A percentile compares a stretch with the other conserved stretches of the same genome.
Conservation (phyloP, 2,113 vertebrate genomes). For the Anarhynchus alexandrinus region DNA sequence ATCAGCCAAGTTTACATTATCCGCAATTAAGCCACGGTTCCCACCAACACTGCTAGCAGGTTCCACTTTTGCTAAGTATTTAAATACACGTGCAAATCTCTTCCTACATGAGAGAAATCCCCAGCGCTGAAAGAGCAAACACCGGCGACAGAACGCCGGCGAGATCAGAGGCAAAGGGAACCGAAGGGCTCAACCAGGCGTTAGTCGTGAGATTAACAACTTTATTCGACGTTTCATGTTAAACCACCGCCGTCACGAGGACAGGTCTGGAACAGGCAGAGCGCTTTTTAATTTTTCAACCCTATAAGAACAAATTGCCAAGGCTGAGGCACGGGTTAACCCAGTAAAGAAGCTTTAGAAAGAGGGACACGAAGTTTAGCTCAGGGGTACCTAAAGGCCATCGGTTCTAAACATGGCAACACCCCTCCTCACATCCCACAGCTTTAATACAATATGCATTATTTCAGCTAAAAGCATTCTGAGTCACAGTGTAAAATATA, state of each 20-base stretch:
- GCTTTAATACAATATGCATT: neutral
- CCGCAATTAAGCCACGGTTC: neutral
- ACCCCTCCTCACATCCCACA: neutral
- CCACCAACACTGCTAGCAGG: neutral
- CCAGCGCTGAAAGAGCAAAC: neutral
- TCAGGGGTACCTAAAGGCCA: neutral
- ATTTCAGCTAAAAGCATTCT: neutral
- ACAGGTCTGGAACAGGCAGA: neutral
- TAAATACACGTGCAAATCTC: neutral
- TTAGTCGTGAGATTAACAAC: neutral
- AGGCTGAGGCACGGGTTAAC: neutral
- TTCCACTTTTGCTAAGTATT: neutral
- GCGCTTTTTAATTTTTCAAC: neutral
- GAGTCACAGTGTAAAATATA: neutral
- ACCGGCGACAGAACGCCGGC: rapidly evolving
- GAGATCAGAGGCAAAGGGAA: neutral
- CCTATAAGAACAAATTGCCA: neutral
- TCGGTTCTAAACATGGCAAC: neutral
- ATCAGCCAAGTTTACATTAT: neutral
- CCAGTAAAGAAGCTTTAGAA: neutral
- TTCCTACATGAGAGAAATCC: neutral
- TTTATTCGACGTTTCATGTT: neutral
- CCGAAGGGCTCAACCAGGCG: neutral
- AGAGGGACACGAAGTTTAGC: neutral
- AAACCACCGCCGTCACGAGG: neutral